These are phyloP conservation scores for Cataglyphis hispanica DNA, from an alignment of 1,140 invertebrate species.

Conservation along the genomic window DNA sequence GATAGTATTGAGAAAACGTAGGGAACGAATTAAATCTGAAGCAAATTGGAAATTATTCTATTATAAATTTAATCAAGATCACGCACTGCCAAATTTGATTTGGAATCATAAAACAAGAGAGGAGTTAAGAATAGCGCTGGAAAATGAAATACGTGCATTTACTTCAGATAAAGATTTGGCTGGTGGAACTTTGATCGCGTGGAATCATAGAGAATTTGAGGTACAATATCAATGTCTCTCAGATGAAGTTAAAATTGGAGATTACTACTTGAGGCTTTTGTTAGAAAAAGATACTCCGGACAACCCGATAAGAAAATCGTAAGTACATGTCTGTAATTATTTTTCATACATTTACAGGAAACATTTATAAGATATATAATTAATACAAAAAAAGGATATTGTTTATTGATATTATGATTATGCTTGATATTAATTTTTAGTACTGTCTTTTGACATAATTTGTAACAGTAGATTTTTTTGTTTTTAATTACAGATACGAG, in stretches of 20 bases:
- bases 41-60: constrained; percentile 98
- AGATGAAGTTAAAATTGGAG: constrained; percentile 99
- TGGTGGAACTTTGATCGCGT: constrained; percentile 93
- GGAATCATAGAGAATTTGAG: constrained; percentile 99
- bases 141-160: constrained; percentile 97
- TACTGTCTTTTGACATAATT: background rate
- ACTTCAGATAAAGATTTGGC: constrained; percentile 96
- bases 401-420: too few relatives aligned
- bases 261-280: constrained; percentile 98
- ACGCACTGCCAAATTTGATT: constrained; percentile 98
- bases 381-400: background rate
- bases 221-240: constrained; percentile 96
- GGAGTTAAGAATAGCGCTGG: constrained; percentile 96
- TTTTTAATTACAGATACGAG: constrained; percentile 91
- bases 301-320: constrained; percentile 95
- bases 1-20: constrained; percentile 95
- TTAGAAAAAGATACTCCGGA: constrained; percentile 96
- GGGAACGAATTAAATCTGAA: constrained; percentile 96
- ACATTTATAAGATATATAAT: background rate
- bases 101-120: constrained; percentile 99
- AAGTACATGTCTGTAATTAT: constrained; percentile 82
- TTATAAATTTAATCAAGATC: constrained; percentile 98
- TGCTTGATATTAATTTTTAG: background rate
- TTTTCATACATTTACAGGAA: background rate
- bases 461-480: background rate